Conservation (phyloP, 2,113 vertebrate genomes). For the Octodon degus region DNA sequence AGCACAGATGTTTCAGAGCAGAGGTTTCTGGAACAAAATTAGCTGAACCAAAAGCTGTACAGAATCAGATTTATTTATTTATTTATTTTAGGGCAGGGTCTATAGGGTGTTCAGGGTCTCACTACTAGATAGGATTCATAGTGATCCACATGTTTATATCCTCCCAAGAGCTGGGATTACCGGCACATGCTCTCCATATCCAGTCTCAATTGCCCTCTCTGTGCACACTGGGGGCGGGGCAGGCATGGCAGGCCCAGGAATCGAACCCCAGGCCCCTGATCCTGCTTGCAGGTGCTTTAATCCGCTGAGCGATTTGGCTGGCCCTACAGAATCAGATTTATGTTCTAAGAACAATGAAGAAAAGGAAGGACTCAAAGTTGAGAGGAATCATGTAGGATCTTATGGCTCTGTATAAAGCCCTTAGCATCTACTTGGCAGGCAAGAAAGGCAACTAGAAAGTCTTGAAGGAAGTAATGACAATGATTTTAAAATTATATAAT, state of each 20-base stretch:
- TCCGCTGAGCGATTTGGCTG: too few species aligned
- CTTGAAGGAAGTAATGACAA: background rate
- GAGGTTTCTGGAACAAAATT: background rate
- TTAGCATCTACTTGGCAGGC: background rate
- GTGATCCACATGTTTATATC: too few species aligned
- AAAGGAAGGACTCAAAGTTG: background rate
- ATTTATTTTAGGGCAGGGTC: too few species aligned
- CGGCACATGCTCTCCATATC: too few species aligned
- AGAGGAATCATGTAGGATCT: rapidly evolving
- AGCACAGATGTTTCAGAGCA: background rate
- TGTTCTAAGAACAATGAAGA: background rate
- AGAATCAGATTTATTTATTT: background rate
- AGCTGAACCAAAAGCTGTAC: background rate
- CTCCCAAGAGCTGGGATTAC: too few species aligned
- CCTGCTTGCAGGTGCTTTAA: too few species aligned
- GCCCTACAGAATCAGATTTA: background rate
- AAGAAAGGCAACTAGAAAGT: background rate
- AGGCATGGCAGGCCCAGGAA: too few species aligned
- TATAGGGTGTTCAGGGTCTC: too few species aligned
- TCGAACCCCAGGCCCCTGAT: too few species aligned
- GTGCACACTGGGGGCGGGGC: too few species aligned
- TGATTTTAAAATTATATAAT: background rate
- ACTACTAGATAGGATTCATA: too few species aligned
- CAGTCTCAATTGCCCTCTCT: too few species aligned
- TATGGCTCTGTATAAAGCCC: background rate